phyloP scores from a whole-genome alignment of 2,888 invertebrate genomes.

The Tetheella fluctuosa region DNA sequence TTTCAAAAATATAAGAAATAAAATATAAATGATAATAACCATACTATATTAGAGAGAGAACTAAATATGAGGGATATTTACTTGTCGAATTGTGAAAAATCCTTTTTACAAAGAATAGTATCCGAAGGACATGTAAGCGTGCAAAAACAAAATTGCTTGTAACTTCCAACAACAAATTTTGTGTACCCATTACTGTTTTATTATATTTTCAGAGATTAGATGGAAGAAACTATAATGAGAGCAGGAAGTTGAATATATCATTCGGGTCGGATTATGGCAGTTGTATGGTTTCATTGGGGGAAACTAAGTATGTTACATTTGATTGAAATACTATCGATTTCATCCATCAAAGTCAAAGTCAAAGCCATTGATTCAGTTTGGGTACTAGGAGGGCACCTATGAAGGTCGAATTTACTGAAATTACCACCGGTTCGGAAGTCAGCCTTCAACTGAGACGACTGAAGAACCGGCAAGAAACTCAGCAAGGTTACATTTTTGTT shows the following conservation, averaged over 20 bases:
- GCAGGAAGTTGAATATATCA: conserved; percentile 87
- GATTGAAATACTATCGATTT: not conserved
- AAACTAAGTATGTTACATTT: conserved; percentile 86
- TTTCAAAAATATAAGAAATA: not conserved
- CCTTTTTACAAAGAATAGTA: conserved; percentile 87
- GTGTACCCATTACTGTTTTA: conserved; percentile 10
- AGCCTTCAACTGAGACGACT: too few species aligned
- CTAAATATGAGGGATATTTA: conserved; percentile 85
- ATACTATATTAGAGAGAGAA: not conserved
- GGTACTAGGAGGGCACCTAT: too few species aligned
- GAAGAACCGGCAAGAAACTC: too few species aligned
- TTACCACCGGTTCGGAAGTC: too few species aligned
- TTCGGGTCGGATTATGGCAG: conserved; percentile 94
- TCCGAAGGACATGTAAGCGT: conserved; percentile 85
- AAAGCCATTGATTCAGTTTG: too few species aligned
- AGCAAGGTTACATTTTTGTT: too few species aligned
- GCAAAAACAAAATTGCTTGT: conserved; percentile 5
- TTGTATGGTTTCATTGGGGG: conserved; percentile 90
- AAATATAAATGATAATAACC: not conserved
- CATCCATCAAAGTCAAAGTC: too few species aligned
- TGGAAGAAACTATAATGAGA: conserved; percentile 90
- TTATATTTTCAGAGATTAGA: conserved; percentile 88
- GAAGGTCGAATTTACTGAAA: too few species aligned
- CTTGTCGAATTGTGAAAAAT: conserved; percentile 88
- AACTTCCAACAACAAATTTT: not conserved